Base-by-base conservation (phyloP, 2,888 invertebrate species). In the Eupithecia pulchellata region DNA sequence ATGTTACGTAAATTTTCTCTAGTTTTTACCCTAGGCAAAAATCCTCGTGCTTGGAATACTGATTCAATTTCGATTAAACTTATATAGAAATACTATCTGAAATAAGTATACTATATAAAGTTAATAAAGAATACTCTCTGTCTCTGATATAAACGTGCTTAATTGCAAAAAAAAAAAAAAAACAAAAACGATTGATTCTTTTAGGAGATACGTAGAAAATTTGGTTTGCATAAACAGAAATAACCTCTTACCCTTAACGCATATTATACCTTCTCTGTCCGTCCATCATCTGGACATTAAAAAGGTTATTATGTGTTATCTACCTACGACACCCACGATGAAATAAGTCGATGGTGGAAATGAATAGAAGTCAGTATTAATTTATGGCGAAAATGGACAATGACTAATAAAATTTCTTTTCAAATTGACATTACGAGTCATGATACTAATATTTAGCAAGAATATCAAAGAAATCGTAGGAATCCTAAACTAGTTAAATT, bases 401-500 rank as follows among this genome's bases (percentile, higher is more conserved):
- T 47, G 3, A 42, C 9, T n/a, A 42, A 42, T 32, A 5, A 42
- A 42, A n/a, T 8, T 1, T 42, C n/a, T 42, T 8, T 42, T 6
- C 42, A 42, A 42, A n/a, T 42, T 42, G 17, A 42, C 8, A 42
- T n/a, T 8, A 42, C 8, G 8, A 39, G 39, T 39, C 39, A n/a
- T 14, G 42, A 42, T 42, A 2, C 17, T 39, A n/a, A 1, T 39
- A 13, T 17, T 4, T 39, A 17, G 39, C 39, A n/a, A 39, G 39
- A n/a, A 39, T 39, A 5, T 6, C 39, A 2, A 36, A n/a, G 8
- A 0, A 52, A 25, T 25, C 20, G 11, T 13, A 13, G 13, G 68
- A 68, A 61, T n/a, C n/a, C 27, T 61, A 52, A 66, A 61, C 60
- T n/a, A n/a, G 9, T 42, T n/a, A n/a, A n/a, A 39, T 5, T n/a